Evolutionary conservation across 2,797 vertebrate species (phyloP), one percentile per base, ranked within the genome.

Genomic region (Manis crassicaudata): DNA sequence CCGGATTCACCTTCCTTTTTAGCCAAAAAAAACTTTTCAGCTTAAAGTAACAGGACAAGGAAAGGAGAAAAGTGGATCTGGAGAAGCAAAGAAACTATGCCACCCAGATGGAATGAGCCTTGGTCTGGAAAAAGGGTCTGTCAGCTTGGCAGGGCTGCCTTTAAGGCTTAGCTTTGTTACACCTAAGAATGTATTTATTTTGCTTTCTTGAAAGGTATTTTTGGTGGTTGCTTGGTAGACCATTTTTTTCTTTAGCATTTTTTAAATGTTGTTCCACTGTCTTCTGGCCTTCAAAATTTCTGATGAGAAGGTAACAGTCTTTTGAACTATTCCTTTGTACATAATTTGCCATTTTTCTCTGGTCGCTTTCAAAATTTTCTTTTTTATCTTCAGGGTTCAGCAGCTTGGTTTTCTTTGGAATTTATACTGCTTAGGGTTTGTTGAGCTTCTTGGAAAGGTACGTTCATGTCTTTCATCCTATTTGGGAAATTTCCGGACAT

Each of bases 301-400:
- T 68, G 58, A 83, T 56, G 43, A 88, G 50, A 95, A 58, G 40
- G 52, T 63, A 82, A 84, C 1, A 43, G 35, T 58, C 81, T 82
- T 86, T 86, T 43, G 43, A 84, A 62, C 27, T 70, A 54, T 35
- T 75, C 67, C 87, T 84, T 87, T 56, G 32, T 62, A 54, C 11
- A 52, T 37, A 72, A 72, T 46, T 23, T 63, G 60, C 79, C 46
- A 27, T 60, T 92, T 77, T 96, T 87, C 80, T 83, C 8, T 76
- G 35, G 60, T 12, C 70, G 50, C n/a, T 96, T 88, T 84, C n/a
- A 20, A n/a, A 35, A 50, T 90, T 84, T 88, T 87, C 72, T 88
- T 88, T 85, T 83, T 46, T 52, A 54, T 40, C 52, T 93, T 91
- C 79, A 35, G 43, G 84, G 67, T 87, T 80, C n/a, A 43, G 79